Evolutionary conservation across 1,140 invertebrate species (phyloP).

Genomic region (Thaumetopoea pityocampa): DNA sequence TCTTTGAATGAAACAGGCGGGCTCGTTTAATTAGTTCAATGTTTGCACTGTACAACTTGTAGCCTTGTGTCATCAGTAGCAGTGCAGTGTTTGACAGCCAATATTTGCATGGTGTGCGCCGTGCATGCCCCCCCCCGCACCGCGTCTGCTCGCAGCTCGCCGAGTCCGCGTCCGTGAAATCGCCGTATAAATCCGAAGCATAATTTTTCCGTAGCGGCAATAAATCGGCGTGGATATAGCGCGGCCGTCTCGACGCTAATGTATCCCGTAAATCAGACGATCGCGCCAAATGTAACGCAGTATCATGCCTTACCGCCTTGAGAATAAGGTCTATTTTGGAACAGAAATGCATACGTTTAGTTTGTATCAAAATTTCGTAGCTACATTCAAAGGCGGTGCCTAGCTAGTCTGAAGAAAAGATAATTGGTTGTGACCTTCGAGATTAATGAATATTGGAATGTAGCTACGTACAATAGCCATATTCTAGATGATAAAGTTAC

Average conservation of each 20-base stretch:
- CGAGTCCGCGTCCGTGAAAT: too few relatives aligned
- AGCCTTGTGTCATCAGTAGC: background rate
- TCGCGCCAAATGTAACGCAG: background rate
- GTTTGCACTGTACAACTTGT: background rate
- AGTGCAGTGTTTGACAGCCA: background rate
- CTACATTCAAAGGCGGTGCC: constrained; percentile 11
- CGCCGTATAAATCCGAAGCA: constrained; percentile 22
- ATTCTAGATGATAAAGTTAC: too few relatives aligned
- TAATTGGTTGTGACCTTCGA: too few relatives aligned
- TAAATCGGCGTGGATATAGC: constrained; percentile 26
- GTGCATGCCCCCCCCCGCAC: background rate
- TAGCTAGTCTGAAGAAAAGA: too few relatives aligned
- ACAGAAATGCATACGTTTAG: background rate
- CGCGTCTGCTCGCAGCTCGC: too few relatives aligned
- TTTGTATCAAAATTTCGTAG: constrained; percentile 5
- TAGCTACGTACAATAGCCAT: too few relatives aligned
- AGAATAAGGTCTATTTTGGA: background rate
- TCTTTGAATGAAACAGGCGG: background rate
- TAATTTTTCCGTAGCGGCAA: constrained; percentile 23
- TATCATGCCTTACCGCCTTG: background rate
- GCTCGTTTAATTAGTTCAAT: background rate
- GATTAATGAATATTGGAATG: too few relatives aligned
- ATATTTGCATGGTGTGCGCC: background rate
- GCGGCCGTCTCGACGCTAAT: constrained; percentile 30
- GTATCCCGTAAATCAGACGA: constrained; percentile 38